Conservation (phyloP, 2,888 invertebrate genomes). For the Tiliacea aurago region DNA sequence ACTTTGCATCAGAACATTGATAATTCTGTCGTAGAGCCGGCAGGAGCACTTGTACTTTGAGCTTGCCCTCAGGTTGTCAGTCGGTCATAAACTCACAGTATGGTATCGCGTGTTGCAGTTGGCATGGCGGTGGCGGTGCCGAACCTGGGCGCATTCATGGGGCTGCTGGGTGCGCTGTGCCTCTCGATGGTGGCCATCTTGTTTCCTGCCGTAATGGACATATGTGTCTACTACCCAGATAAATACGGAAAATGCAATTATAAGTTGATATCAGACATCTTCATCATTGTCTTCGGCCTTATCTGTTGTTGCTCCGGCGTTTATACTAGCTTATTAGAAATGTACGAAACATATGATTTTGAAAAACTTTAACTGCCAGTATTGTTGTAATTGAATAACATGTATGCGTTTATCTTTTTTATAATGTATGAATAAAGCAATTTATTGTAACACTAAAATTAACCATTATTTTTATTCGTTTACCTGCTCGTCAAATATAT, state of each 20-base stretch:
- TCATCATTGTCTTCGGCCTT: conserved; percentile 71
- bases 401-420: not conserved
- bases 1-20: not conserved
- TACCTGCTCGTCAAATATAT: not conserved
- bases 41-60: not conserved
- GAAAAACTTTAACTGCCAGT: not conserved
- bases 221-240: conserved; percentile 81
- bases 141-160: conserved; percentile 93
- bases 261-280: conserved; percentile 70
- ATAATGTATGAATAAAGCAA: conserved; percentile 2
- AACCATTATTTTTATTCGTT: not conserved
- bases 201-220: conserved; percentile 93
- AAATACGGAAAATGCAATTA: conserved; percentile 70
- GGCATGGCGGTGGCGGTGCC: conserved; percentile 92
- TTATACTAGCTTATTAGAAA: conserved; percentile 77
- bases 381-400: not conserved
- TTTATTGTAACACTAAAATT: not conserved
- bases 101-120: conserved; percentile 64
- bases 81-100: not conserved
- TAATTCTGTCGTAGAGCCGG: not conserved
- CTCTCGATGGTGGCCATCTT: conserved; percentile 95
- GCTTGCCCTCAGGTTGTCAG: not conserved
- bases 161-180: conserved; percentile 95
- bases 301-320: conserved; percentile 73
- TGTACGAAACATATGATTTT: conserved; percentile 30